phyloP scores from a whole-genome alignment of 2,113 vertebrate genomes.

The Hystrix cristata region DNA sequence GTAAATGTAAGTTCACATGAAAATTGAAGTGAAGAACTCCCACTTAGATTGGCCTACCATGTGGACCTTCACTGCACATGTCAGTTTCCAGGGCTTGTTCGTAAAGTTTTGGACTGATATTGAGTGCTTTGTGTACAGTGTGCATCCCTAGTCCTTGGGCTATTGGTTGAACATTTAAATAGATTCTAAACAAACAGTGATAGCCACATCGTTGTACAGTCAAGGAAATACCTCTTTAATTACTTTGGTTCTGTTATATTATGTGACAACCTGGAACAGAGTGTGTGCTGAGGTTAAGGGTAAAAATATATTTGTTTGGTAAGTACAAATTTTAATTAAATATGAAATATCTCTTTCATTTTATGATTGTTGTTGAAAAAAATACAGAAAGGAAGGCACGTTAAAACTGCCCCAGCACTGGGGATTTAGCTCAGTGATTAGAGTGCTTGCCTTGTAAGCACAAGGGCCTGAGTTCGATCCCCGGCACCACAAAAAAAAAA shows the following conservation, averaged over 20 bases:
- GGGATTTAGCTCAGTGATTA: no score
- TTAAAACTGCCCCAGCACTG: not conserved
- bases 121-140: not conserved
- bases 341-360: not conserved
- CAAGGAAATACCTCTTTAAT: not conserved
- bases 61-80: fast-evolving
- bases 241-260: not conserved
- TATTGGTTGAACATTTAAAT: not conserved
- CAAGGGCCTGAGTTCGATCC: no score
- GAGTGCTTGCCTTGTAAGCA: no score
- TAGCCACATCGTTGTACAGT: not conserved
- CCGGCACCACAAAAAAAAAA: not conserved
- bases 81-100: not conserved
- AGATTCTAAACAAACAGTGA: not conserved
- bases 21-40: not conserved
- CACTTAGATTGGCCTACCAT: not conserved
- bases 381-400: not conserved
- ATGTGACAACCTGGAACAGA: not conserved
- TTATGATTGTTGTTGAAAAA: not conserved
- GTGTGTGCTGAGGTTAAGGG: not conserved
- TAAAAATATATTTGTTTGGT: slow-evolving; percentile 4
- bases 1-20: not conserved
- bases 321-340: not conserved
- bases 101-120: not conserved
- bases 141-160: not conserved